Base-by-base conservation (phyloP, 2,888 invertebrate genomes). In the Drosophila limbata region DNA sequence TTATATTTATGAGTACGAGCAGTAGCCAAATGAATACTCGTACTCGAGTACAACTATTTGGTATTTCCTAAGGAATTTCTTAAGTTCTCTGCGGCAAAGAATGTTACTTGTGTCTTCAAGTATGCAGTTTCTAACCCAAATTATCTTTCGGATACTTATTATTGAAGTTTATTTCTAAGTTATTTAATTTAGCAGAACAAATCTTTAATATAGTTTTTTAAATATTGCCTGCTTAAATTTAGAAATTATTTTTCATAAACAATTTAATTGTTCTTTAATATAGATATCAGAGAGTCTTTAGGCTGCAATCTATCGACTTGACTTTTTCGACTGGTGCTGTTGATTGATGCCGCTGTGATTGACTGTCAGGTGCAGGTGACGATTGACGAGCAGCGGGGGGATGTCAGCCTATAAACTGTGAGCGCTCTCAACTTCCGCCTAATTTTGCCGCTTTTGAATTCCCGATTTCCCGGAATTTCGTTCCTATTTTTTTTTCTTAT, bases 391-490 rank as follows among this genome's bases (percentile, higher is more conserved):
- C 47, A 37, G 44, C 59, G 15, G 28, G 8, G 39, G 13, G n/a
- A 48, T 57, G 21, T 65, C 45, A 56, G 59, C 55, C 42, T 47
- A 17, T 48, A 40, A 45, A 50, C 33, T 42, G 42, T 53, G 52
- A 44, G 60, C 60, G 55, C 69, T 40, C 60, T 60, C 56, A 76
- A 77, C 77, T 77, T 77, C 77, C 77, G 77, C 77, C 63, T 69
- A 64, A 61, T 61, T 78, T 84, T 48, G 82, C 77, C 85, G 85
- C 81, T 84, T 84, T 84, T 82, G 84, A 84, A 78, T 75, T 77
- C 74, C 62, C 72, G 67, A 84, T 79, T 84, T 84, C 84, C 84
- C 68, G 84, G 84, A 86, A 84, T 81, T 82, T 71, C 65, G 63
- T 76, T 83, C 71, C 68, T 65, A 57, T 79, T 76, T 72, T 42